These are phyloP conservation scores for Asobara japonica DNA, from an alignment of 1,140 invertebrate genomes.

Conservation along the genomic window DNA sequence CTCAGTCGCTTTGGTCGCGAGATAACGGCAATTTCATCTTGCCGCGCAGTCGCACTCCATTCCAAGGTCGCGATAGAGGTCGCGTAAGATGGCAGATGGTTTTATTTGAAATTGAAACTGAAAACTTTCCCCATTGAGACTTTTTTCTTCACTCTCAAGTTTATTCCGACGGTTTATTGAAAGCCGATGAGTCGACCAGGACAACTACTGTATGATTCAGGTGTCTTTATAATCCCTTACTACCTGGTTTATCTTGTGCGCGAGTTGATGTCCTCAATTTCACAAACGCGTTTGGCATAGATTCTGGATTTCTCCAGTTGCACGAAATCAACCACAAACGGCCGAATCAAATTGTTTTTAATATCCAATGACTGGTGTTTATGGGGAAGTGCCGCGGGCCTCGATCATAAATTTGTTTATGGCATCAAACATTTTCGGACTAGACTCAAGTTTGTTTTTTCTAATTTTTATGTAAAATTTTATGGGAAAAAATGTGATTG, in stretches of 20 bases:
- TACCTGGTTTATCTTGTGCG: background rate
- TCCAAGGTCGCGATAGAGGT: slow-evolving; percentile 22
- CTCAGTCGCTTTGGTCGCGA: no score
- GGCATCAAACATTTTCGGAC: no score
- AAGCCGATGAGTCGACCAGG: slow-evolving; percentile 2
- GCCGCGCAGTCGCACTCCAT: no score
- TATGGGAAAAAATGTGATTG: no score
- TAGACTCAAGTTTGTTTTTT: no score
- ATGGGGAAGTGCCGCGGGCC: no score
- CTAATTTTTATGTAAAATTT: no score
- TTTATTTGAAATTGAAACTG: slow-evolving; percentile 25
- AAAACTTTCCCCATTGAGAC: slow-evolving; percentile 16
- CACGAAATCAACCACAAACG: slow-evolving; percentile 17
- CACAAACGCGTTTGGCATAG: slow-evolving; percentile 27
- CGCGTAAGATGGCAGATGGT: background rate
- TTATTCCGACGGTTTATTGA: background rate
- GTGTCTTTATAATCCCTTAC: background rate
- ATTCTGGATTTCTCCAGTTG: slow-evolving; percentile 26
- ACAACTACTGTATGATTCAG: background rate
- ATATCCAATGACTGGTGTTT: no score
- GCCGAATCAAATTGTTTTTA: background rate
- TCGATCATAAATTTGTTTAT: no score
- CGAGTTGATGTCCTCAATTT: slow-evolving; percentile 27
- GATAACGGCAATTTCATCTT: no score
- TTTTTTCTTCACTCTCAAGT: background rate